Evolutionary conservation across 1,140 invertebrate genomes (phyloP), one percentile per base, ranked within the genome.

Genomic region (Drosophila sucinea): DNA sequence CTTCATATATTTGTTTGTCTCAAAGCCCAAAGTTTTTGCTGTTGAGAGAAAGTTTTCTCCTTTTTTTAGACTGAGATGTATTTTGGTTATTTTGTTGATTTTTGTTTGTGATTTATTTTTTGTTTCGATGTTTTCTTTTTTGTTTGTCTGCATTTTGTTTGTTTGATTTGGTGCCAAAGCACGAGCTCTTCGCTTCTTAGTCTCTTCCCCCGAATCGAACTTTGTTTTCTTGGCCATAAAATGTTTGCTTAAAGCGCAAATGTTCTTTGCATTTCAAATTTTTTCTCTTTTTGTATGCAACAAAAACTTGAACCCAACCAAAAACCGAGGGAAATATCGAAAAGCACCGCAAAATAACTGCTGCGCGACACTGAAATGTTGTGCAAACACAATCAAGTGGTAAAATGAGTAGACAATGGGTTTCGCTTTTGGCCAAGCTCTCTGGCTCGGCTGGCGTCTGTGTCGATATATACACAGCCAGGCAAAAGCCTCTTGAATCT

Each of bases 341-440:
- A 65, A 44, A 38, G 44, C 51, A 67, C 60, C 67, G 35, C 41
- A 57, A 62, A 60, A 51, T 51, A 51, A 27, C 44, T 62, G 41
- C 32, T 51, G 23, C 70, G 63, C 65, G 71, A 47, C 55, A 60
- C 70, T 64, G 61, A 71, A 70, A 70, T 83, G 65, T 79, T 77
- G 70, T 61, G 73, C 73, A 89, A 83, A 86, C 77, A 89, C 70
- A 79, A 86, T 79, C 60, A 82, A 87, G 76, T 82, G 80, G 77
- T 73, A 77, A 89, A 89, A 80, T 86, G 77, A 80, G 84, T 77
- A 77, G 82, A 86, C 82, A 85, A 86, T 79, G 66, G 67, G 27
- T 67, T 68, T 41, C 44, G 44, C 27, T 51, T 51, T 51, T 51
- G 44, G 44, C 47, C 56, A 63, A 70, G 55, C 61, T 56, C 25